phyloP scores from a whole-genome alignment of 2,888 invertebrate species.

The Cryptus armator region DNA sequence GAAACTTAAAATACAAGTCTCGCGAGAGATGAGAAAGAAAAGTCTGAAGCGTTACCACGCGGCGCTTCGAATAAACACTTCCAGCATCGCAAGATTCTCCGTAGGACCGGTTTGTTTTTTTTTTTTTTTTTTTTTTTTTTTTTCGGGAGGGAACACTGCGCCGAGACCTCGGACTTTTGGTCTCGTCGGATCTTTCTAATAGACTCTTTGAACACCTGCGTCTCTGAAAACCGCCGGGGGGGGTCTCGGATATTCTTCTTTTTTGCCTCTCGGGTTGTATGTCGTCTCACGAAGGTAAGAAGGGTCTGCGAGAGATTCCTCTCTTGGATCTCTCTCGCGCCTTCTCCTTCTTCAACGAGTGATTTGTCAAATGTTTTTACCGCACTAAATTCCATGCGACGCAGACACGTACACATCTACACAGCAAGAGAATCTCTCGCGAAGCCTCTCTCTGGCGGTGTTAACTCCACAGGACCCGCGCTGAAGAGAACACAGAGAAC shows the following conservation, averaged over 20 bases:
- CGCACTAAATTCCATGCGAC: slow-evolving; percentile 55
- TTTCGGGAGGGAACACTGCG: not conserved
- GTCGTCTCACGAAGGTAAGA: slow-evolving; percentile 16
- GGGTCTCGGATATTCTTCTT: not conserved
- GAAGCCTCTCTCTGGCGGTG: slow-evolving; percentile 31
- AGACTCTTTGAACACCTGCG: slow-evolving; percentile 43
- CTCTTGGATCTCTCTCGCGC: slow-evolving; percentile 6
- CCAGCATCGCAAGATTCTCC: not conserved
- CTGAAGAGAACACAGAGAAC: slow-evolving; percentile 29
- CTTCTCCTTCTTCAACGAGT: slow-evolving; percentile 55
- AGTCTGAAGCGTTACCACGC: not conserved
- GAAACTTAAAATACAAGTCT: slow-evolving; percentile 2
- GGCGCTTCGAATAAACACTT: not conserved
- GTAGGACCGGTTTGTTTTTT: slow-evolving; percentile 43
- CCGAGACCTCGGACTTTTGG: slow-evolving; percentile 9
- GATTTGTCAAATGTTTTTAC: slow-evolving; percentile 70
- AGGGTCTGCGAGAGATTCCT: slow-evolving; percentile 41
- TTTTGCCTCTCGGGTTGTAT: slow-evolving; percentile 29
- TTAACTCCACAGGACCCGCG: slow-evolving; percentile 40
- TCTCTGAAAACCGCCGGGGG: slow-evolving; percentile 30
- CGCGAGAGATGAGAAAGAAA: slow-evolving; percentile 33
- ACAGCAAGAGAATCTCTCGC: slow-evolving; percentile 11
- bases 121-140: slow-evolving; percentile 1
- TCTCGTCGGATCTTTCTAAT: slow-evolving; percentile 48
- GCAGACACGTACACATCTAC: not conserved